phyloP scores from a whole-genome alignment of 2,797 vertebrate genomes.

The Dryobates pubescens region DNA sequence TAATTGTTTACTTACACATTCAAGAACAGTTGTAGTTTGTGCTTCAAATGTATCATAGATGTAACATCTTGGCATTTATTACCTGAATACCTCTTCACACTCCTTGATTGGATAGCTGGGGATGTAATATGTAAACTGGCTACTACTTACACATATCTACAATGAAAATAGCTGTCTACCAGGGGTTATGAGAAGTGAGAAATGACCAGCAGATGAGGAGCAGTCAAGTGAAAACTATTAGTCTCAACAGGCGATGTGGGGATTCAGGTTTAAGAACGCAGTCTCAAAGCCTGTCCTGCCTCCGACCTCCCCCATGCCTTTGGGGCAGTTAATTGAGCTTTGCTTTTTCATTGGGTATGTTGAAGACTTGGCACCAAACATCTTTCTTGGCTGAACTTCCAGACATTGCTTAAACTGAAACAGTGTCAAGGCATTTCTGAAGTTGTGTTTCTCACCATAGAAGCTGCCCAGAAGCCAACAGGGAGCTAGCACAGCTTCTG shows the following conservation, averaged over 20 bases:
- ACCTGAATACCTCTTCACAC: not conserved
- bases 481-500: not conserved
- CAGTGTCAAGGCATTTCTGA: accelerated
- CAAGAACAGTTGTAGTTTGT: not conserved
- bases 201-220: not conserved
- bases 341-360: not conserved
- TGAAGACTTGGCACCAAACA: accelerated
- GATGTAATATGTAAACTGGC: not conserved
- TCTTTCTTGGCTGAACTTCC: not conserved
- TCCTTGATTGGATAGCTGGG: not conserved
- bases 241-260: not conserved
- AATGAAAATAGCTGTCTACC: accelerated
- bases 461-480: not conserved
- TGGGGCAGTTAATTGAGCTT: not conserved
- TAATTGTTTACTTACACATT: not conserved
- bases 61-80: not conserved
- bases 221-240: not conserved
- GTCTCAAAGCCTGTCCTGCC: not conserved
- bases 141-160: not conserved
- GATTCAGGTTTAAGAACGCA: not conserved
- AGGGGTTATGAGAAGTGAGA: not conserved
- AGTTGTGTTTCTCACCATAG: not conserved
- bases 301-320: not conserved
- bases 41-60: not conserved
- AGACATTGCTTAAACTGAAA: not conserved